phyloP scores from a whole-genome alignment of 2,797 vertebrate genomes.

The Eremophila alpestris region DNA sequence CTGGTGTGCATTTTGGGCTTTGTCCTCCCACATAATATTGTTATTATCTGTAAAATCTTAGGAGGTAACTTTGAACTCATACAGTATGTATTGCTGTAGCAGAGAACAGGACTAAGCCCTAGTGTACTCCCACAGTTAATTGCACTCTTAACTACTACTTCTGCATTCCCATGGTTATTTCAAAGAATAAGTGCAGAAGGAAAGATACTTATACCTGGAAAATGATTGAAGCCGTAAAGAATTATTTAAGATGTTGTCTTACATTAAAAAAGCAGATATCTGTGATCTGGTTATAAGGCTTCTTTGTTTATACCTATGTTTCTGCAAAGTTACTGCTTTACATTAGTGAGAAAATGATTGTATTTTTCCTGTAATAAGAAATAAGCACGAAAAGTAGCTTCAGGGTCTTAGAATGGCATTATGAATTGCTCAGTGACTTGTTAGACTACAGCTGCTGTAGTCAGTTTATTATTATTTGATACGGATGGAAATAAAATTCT shows the following conservation, averaged over 20 bases:
- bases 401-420: slow-evolving; percentile 2
- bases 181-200: slow-evolving; percentile 7
- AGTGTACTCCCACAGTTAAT: background rate
- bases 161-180: background rate
- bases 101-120: background rate
- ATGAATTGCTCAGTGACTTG: slow-evolving; percentile 10
- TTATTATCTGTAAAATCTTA: slow-evolving; percentile 2
- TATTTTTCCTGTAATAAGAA: background rate
- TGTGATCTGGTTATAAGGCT: background rate
- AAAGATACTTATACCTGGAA: background rate
- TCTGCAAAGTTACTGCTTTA: background rate
- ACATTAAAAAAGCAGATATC: background rate
- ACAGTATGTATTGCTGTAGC: background rate
- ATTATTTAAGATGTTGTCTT: background rate
- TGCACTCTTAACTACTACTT: slow-evolving; percentile 34
- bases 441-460: background rate
- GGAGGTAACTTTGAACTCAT: background rate
- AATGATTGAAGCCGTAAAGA: background rate
- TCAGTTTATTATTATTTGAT: background rate
- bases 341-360: background rate
- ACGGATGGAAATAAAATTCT: slow-evolving; percentile 8
- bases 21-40: background rate
- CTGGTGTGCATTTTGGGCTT: background rate
- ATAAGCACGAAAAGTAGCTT: background rate
- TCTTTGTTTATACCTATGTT: background rate